A percentile compares a stretch with the other conserved stretches of the same genome.
These are phyloP conservation scores for Gallinago stenura DNA, from an alignment of 2,797 vertebrate genomes.

Conservation along the genomic window DNA sequence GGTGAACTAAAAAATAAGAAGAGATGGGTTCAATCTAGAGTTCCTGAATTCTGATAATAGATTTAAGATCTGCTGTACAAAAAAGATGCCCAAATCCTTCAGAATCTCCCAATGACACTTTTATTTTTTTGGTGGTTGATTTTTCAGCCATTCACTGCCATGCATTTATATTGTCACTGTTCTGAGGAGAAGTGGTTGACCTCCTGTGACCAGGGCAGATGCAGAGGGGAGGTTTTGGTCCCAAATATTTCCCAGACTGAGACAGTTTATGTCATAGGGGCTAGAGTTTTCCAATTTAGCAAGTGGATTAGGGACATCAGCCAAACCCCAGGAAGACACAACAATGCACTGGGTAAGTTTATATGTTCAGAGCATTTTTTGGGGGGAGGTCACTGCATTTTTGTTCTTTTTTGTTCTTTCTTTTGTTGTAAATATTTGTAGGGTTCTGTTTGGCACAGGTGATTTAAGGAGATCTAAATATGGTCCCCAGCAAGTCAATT, in stretches of 20 bases:
- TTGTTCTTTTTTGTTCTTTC: neutral
- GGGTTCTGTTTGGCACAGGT: neutral
- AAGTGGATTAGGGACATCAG: neutral
- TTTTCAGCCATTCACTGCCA: neutral
- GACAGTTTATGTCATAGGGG: neutral
- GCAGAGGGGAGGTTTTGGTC: neutral
- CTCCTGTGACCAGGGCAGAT: neutral
- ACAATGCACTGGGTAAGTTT: neutral
- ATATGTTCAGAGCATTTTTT: neutral
- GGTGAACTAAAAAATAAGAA: neutral
- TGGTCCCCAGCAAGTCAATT: constrained; percentile 40
- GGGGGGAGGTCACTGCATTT: neutral
- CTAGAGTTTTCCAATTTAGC: neutral
- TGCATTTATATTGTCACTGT: neutral
- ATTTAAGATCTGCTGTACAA: neutral
- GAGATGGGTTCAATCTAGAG: neutral
- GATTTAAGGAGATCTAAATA: constrained; percentile 46
- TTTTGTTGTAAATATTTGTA: neutral
- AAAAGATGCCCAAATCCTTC: neutral
- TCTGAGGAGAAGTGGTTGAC: neutral
- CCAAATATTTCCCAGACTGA: neutral
- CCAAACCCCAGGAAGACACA: neutral
- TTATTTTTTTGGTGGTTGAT: neutral
- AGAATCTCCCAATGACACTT: neutral
- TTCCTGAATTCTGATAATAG: neutral